A percentile compares a stretch with the other conserved stretches of the same genome.
Evolutionary conservation across 2,888 invertebrate species (phyloP).

Genomic region (Metopia argyrocephala): DNA sequence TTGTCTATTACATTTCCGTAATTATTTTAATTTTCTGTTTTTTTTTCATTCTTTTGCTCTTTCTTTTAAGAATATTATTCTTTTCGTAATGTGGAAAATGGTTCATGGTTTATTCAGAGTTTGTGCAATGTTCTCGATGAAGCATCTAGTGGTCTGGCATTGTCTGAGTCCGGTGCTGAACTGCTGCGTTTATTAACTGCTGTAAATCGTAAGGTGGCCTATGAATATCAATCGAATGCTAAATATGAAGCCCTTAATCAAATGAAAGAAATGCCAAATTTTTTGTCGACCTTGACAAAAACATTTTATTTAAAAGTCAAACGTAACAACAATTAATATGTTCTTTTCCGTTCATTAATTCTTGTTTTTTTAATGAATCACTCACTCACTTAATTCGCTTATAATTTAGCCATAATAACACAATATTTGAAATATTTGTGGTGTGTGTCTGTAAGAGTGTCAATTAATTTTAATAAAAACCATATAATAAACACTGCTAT

Average conservation of each 20-base stretch:
- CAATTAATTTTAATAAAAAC: background rate
- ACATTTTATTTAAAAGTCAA: conserved; percentile 79
- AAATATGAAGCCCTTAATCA: conserved; percentile 78
- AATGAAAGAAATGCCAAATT: conserved; percentile 85
- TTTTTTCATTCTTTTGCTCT: background rate
- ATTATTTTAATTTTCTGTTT: conserved; percentile 6
- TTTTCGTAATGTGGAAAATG: conserved; percentile 83
- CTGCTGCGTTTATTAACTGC: conserved; percentile 83
- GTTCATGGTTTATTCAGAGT: conserved; percentile 87
- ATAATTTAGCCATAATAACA: too few species aligned
- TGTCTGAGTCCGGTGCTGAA: conserved; percentile 79
- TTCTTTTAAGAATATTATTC: conserved; percentile 81
- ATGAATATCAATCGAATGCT: conserved; percentile 82
- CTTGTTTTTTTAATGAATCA: background rate
- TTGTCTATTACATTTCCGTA: background rate
- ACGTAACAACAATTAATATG: conserved; percentile 45
- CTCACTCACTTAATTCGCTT: too few species aligned
- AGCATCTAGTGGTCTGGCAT: conserved; percentile 76
- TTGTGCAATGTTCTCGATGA: conserved; percentile 81
- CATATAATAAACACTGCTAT: background rate
- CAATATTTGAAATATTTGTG: too few species aligned
- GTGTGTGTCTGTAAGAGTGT: too few species aligned
- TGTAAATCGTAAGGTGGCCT: conserved; percentile 82
- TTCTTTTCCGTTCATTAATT: background rate
- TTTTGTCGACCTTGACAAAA: conserved; percentile 84